phyloP scores from a whole-genome alignment of 2,797 vertebrate species.

The Xenopus petersii region DNA sequence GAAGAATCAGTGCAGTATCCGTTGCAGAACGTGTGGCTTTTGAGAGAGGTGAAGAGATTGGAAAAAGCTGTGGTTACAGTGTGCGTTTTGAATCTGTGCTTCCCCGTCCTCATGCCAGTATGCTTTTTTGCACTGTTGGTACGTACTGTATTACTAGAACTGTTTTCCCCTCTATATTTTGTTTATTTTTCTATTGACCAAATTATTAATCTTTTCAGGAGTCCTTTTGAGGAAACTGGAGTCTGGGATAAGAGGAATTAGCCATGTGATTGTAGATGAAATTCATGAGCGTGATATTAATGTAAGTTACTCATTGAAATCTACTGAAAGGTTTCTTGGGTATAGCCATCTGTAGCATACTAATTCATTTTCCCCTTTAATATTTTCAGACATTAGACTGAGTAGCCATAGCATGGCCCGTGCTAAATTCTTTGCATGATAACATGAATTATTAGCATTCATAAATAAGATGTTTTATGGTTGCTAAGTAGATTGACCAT shows the following conservation, averaged over 20 bases:
- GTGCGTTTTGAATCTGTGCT: conserved; percentile 92
- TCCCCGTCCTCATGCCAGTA: conserved; percentile 87
- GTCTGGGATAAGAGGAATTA: conserved; percentile 91
- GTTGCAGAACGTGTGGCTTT: conserved; percentile 89
- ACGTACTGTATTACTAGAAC: conserved; percentile 46
- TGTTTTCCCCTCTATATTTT: not conserved
- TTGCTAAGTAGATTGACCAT: too few relatives aligned
- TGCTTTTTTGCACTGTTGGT: conserved; percentile 97
- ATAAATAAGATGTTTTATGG: too few relatives aligned
- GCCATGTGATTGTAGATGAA: conserved; percentile 95
- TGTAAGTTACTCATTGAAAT: conserved; percentile 68
- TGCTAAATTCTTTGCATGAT: too few relatives aligned
- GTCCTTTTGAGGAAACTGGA: conserved; percentile 92
- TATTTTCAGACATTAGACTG: too few relatives aligned
- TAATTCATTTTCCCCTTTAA: too few relatives aligned
- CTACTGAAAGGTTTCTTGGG: too few relatives aligned
- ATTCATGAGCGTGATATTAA: conserved; percentile 97
- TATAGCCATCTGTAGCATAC: too few relatives aligned
- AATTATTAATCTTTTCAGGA: conserved; percentile 63
- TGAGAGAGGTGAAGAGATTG: conserved; percentile 84
- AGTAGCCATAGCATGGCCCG: too few relatives aligned
- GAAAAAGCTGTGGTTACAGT: conserved; percentile 94
- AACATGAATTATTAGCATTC: too few relatives aligned
- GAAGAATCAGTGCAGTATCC: conserved; percentile 91
- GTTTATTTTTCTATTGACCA: conserved; percentile 5